Percentiles rank a stretch among this genome's conserved stretches.
Conservation (phyloP, 2,797 vertebrate genomes). For the Paramormyrops hopkinsi region DNA sequence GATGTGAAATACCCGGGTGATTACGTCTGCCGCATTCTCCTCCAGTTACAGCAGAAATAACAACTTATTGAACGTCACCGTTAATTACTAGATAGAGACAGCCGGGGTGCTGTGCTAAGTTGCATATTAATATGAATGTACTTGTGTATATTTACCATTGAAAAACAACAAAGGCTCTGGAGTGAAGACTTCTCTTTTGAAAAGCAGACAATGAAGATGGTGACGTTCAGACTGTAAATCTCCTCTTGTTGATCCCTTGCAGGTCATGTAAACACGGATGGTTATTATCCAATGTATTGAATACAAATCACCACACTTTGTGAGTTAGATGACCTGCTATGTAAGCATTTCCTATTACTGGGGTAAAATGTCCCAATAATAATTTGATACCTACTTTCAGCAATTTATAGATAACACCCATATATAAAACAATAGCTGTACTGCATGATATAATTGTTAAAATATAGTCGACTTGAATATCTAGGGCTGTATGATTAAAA, state of each 20-base stretch:
- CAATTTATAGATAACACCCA: slow-evolving; percentile 32
- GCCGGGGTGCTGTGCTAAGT: slow-evolving; percentile 35
- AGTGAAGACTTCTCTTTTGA: background rate
- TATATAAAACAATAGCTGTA: background rate
- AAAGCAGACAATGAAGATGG: background rate
- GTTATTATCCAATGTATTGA: background rate
- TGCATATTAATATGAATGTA: slow-evolving; percentile 43
- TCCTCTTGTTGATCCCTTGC: background rate
- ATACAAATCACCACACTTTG: background rate
- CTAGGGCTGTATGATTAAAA: background rate
- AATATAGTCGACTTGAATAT: background rate
- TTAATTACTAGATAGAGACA: slow-evolving; percentile 26
- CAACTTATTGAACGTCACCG: slow-evolving; percentile 12
- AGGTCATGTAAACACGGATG: background rate
- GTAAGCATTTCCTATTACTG: background rate
- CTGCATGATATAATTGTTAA: background rate
- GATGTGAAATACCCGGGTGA: slow-evolving; percentile 25
- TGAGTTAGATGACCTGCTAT: background rate
- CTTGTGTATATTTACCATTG: slow-evolving; percentile 14
- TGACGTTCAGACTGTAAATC: background rate
- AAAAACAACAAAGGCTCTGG: slow-evolving; percentile 12
- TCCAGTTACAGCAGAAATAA: slow-evolving; percentile 22
- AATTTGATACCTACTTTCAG: background rate
- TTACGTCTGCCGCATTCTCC: slow-evolving; percentile 12
- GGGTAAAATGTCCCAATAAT: background rate